Conservation (phyloP, 2,888 invertebrate genomes). For the Andrena marginata region DNA sequence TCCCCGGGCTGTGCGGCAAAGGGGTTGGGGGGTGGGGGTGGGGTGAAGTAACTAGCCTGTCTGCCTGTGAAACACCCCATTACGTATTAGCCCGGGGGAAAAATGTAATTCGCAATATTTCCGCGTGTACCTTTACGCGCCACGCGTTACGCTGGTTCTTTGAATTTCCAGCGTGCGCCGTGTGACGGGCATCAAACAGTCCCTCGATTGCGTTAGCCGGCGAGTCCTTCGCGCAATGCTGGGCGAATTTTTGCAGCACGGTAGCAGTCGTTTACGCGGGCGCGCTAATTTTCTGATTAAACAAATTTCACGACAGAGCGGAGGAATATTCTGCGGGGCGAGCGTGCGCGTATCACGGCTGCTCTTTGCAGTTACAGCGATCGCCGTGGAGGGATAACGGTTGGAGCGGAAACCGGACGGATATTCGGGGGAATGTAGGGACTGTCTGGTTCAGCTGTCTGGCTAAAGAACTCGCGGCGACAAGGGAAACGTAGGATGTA, state of each 20-base stretch:
- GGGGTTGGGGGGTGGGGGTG: not conserved
- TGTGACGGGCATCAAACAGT: not conserved
- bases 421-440: too few species aligned
- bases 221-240: not conserved
- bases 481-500: not conserved
- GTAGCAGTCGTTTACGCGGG: not conserved
- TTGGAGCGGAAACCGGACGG: too few species aligned
- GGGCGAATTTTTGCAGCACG: not conserved
- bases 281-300: not conserved
- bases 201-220: constrained; percentile 1
- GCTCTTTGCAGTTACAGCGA: too few species aligned
- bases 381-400: too few species aligned
- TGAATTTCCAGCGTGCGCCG: constrained; percentile 33
- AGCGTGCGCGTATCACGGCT: too few species aligned
- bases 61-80: constrained; percentile 55
- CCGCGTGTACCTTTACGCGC: constrained; percentile 17
- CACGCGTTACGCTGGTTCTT: constrained; percentile 18
- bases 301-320: not conserved
- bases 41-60: constrained; percentile 46
- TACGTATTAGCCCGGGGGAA: constrained; percentile 54
- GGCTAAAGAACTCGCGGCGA: not conserved
- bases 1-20: constrained; percentile 8
- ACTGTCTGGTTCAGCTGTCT: too few species aligned
- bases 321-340: too few species aligned
- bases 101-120: constrained; percentile 61